A percentile compares a stretch with the other conserved stretches of the same genome.
These are phyloP conservation scores for Apogon talboti DNA, from an alignment of 2,797 vertebrate species.

Conservation along the genomic window DNA sequence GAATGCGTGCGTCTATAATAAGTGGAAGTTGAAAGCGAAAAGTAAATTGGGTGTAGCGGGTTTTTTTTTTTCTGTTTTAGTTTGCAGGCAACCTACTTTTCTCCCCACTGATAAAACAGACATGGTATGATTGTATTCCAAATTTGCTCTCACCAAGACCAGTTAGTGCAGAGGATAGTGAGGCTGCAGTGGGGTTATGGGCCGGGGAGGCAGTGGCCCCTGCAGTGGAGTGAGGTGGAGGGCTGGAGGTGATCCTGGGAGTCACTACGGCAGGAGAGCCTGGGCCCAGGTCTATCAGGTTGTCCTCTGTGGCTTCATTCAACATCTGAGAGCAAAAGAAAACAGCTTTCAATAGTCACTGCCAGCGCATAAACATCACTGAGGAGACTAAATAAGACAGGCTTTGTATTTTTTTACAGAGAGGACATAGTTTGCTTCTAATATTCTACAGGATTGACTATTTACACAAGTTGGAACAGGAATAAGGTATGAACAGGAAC, in stretches of 20 bases:
- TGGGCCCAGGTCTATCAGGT: constrained; percentile 96
- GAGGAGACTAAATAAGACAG: background rate
- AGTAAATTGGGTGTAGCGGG: too few species aligned
- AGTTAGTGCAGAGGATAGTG: constrained; percentile 90
- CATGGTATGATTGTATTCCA: background rate
- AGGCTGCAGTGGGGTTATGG: constrained; percentile 38
- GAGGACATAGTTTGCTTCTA: constrained; percentile 12
- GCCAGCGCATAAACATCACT: background rate
- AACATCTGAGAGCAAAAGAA: constrained; percentile 83
- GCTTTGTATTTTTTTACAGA: constrained; percentile 4
- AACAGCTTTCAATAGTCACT: background rate
- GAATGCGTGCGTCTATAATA: background rate
- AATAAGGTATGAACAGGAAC: constrained; percentile 5
- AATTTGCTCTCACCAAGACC: constrained; percentile 86
- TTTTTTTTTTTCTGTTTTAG: background rate
- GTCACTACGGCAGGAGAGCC: constrained; percentile 96
- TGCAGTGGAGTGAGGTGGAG: constrained; percentile 46
- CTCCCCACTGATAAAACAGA: background rate
- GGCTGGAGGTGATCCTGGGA: constrained; percentile 83
- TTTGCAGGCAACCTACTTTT: background rate
- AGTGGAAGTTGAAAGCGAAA: background rate
- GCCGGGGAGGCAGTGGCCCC: constrained; percentile 65
- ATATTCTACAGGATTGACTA: constrained; percentile 27
- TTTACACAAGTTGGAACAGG: constrained; percentile 17
- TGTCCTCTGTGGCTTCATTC: constrained; percentile 93